Conservation (phyloP, 2,888 invertebrate genomes). For the Sesamia inferens region DNA sequence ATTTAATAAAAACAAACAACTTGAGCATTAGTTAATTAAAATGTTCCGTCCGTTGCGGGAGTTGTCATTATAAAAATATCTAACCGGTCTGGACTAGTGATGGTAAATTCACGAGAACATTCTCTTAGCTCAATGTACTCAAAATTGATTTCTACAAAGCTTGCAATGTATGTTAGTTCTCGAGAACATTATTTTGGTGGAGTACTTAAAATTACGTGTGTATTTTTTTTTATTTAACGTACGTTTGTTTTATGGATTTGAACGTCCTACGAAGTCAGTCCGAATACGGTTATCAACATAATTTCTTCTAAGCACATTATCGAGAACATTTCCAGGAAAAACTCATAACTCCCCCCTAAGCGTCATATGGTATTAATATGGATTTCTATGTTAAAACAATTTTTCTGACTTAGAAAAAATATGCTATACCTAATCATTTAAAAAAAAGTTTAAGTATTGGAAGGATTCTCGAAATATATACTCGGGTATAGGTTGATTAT, state of each 20-base stretch:
- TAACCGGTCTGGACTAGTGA: neutral
- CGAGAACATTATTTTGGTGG: neutral
- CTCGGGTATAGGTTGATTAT: too few species aligned
- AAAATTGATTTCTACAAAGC: too few species aligned
- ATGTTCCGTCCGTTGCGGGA: constrained; percentile 46
- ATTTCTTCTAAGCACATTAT: too few species aligned
- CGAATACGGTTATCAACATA: neutral
- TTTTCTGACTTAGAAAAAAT: too few species aligned
- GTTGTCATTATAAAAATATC: constrained; percentile 37
- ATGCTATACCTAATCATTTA: neutral
- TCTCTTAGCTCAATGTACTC: neutral
- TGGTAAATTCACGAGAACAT: neutral
- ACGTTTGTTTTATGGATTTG: neutral
- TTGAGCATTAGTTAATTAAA: constrained; percentile 38
- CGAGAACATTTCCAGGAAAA: too few species aligned
- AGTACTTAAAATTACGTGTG: neutral
- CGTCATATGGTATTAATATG: too few species aligned
- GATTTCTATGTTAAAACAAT: too few species aligned
- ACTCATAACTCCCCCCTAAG: too few species aligned
- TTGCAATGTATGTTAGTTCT: neutral
- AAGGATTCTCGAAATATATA: too few species aligned
- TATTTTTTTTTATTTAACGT: too few species aligned
- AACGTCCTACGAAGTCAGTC: neutral
- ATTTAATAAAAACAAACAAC: constrained; percentile 37
- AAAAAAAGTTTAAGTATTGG: too few species aligned